Conservation (phyloP, 2,888 invertebrate species). For the Tinea trinotella region DNA sequence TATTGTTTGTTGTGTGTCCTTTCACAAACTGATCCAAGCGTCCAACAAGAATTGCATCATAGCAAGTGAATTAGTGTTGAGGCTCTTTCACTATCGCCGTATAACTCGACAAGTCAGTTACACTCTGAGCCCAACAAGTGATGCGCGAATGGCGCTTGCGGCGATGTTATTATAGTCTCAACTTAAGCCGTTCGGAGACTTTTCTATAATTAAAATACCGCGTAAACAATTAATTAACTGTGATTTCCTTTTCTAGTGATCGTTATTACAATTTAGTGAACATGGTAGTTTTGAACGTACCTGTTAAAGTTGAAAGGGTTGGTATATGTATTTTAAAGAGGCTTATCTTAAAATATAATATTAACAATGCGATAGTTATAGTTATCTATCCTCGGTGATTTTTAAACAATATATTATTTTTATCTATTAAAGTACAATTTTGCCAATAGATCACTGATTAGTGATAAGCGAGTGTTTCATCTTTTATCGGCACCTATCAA, state of each 20-base stretch:
- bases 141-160: constrained; percentile 12
- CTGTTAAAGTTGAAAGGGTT: background rate
- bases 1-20: background rate
- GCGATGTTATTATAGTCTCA: background rate
- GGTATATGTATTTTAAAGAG: background rate
- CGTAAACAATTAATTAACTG: background rate
- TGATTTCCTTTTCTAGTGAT: background rate
- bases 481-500: constrained; percentile 1
- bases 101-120: background rate
- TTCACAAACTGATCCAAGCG: constrained; percentile 4
- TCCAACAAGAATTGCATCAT: constrained; percentile 6
- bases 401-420: background rate
- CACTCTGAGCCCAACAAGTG: background rate
- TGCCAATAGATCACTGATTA: background rate
- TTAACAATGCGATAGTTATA: background rate
- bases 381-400: background rate
- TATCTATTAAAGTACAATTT: background rate
- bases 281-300: constrained; percentile 8
- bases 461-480: background rate
- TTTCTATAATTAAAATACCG: constrained; percentile 14
- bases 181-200: constrained; percentile 4
- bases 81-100: constrained; percentile 11
- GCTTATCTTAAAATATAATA: background rate
- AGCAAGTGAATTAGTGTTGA: background rate
- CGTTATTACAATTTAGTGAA: background rate